Conservation (phyloP, 2,888 invertebrate genomes). For the Acleris holmiana region DNA sequence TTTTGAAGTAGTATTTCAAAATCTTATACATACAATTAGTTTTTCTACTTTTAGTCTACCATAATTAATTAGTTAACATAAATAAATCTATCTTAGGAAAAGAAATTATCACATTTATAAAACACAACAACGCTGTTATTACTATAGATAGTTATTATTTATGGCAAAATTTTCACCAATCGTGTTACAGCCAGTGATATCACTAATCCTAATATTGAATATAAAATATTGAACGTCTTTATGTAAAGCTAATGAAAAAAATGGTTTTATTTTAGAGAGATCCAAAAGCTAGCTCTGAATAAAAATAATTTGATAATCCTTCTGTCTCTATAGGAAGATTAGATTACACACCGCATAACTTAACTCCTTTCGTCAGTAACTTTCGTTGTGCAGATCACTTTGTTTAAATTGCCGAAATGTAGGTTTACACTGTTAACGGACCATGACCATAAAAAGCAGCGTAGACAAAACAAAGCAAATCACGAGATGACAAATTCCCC, state of each 20-base stretch:
- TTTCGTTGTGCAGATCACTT: no score
- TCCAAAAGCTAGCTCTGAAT: constrained; percentile 31
- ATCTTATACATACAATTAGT: constrained; percentile 14
- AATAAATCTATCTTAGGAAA: constrained; percentile 30
- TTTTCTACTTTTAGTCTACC: constrained; percentile 16
- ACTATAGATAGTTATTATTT: constrained; percentile 23
- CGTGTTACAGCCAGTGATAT: constrained; percentile 26
- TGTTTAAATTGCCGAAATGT: no score
- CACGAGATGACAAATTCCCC: not conserved
- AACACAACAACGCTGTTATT: constrained; percentile 46
- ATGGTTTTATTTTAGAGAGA: constrained; percentile 45
- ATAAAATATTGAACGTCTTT: not conserved
- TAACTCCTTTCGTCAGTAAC: no score
- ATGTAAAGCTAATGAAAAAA: constrained; percentile 15
- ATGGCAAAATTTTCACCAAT: constrained; percentile 25
- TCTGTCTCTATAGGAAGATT: no score
- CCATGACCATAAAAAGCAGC: no score
- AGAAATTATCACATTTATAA: constrained; percentile 51
- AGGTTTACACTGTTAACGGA: no score
- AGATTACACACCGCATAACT: no score
- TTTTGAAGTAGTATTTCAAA: constrained; percentile 8
- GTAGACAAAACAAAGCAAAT: not conserved
- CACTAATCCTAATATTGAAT: constrained; percentile 9
- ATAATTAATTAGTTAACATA: constrained; percentile 21
- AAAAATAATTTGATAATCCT: no score